Evolutionary conservation across 2,113 vertebrate species (phyloP).

Genomic region (Xiphias gladius): DNA sequence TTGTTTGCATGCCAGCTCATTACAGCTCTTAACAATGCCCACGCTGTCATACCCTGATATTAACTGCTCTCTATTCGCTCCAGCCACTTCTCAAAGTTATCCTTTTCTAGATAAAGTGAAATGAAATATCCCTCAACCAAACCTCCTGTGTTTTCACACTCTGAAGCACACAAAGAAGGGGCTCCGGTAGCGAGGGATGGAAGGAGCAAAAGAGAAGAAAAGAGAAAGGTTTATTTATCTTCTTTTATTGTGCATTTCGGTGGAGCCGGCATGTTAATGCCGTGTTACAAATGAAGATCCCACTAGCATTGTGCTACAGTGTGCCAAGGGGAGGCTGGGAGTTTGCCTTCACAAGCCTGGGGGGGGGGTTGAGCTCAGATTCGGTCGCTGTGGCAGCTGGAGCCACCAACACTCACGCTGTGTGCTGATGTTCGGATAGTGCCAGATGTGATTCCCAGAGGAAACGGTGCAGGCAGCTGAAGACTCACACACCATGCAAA

Average conservation of each 20-base stretch:
- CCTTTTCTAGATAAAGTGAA: constrained; percentile 66
- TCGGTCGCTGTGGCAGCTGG: constrained; percentile 61
- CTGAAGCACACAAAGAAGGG: constrained; percentile 44
- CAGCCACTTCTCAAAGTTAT: constrained; percentile 51
- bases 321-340: constrained; percentile 58
- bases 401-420: constrained; percentile 50
- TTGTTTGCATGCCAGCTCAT: constrained; percentile 69
- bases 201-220: constrained; percentile 26
- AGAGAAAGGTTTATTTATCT: constrained; percentile 30
- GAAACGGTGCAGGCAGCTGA: constrained; percentile 39
- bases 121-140: constrained; percentile 56
- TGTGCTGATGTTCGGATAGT: constrained; percentile 45
- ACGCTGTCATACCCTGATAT: constrained; percentile 35
- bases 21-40: constrained; percentile 59
- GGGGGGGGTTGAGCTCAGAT: constrained; percentile 47
- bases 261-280: constrained; percentile 33
- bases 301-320: constrained; percentile 44
- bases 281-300: constrained; percentile 71
- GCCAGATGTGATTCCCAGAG: constrained; percentile 73
- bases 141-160: constrained; percentile 57
- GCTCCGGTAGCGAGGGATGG: constrained; percentile 22
- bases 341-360: constrained; percentile 47
- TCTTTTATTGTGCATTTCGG: constrained; percentile 37
- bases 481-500: constrained; percentile 38
- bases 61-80: constrained; percentile 49